phyloP scores from a whole-genome alignment of 2,113 vertebrate species.

The Silurus meridionalis region DNA sequence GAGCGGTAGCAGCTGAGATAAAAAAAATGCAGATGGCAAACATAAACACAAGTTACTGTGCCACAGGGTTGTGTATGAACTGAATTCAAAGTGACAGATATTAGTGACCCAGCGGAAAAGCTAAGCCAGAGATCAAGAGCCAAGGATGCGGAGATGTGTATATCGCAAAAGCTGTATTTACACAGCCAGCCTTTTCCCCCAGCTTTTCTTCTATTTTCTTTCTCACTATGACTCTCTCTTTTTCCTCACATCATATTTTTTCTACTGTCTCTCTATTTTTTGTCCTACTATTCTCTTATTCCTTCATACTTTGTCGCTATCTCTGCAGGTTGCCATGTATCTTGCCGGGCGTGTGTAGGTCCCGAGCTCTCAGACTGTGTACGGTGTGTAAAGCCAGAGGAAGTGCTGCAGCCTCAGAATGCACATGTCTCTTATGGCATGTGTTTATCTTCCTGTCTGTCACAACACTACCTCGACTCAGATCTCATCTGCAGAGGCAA shows the following conservation, averaged over 20 bases:
- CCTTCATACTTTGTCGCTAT: neutral
- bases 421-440: conserved; percentile 60
- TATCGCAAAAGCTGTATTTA: neutral
- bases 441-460: conserved; percentile 76
- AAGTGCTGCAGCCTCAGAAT: conserved; percentile 69
- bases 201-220: neutral
- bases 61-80: conserved; percentile 19
- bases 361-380: conserved; percentile 73
- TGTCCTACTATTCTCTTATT: neutral
- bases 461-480: conserved; percentile 70
- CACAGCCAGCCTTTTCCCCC: neutral
- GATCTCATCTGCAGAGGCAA: conserved; percentile 81
- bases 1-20: neutral
- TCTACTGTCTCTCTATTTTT: neutral
- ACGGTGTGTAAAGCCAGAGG: conserved; percentile 72
- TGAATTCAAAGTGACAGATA: conserved; percentile 37
- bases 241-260: neutral
- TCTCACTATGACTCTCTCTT: neutral
- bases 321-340: conserved; percentile 80
- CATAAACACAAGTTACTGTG: conserved; percentile 1
- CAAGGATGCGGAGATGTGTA: neutral
- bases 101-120: neutral
- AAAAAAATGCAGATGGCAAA: conserved; percentile 7
- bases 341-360: conserved; percentile 83
- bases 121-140: neutral